Evolutionary conservation across 2,888 invertebrate species (phyloP).

Genomic region (Phragmatobia fuliginosa): DNA sequence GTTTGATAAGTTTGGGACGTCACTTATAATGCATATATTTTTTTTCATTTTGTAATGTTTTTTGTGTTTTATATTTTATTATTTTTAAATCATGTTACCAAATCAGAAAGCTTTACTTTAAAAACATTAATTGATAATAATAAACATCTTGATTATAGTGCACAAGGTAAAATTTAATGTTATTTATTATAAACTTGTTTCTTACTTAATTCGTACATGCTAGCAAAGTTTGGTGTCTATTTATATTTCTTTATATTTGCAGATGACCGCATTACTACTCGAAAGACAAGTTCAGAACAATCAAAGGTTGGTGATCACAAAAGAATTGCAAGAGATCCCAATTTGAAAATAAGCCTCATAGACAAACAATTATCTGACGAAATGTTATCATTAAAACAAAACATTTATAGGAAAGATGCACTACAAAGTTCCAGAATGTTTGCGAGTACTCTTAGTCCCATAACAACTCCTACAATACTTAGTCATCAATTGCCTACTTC

Average conservation of each 20-base stretch:
- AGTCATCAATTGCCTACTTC: constrained; percentile 68
- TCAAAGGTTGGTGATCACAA: constrained; percentile 51
- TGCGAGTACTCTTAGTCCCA: constrained; percentile 50
- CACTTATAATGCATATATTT: constrained; percentile 67
- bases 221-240: neutral
- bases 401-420: constrained; percentile 62
- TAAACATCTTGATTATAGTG: neutral
- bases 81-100: constrained; percentile 55
- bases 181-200: too few species aligned
- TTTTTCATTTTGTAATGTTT: constrained; percentile 75
- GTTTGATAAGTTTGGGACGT: constrained; percentile 29
- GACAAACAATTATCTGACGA: constrained; percentile 75
- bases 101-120: constrained; percentile 53
- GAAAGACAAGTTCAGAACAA: constrained; percentile 43
- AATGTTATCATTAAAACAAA: constrained; percentile 70
- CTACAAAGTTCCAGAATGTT: constrained; percentile 47
- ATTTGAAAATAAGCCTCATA: constrained; percentile 69
- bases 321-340: constrained; percentile 44
- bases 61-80: constrained; percentile 71
- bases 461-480: constrained; percentile 62
- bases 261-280: constrained; percentile 50
- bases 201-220: too few species aligned
- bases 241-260: constrained; percentile 24
- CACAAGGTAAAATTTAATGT: constrained; percentile 6
- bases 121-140: constrained; percentile 33